Percentiles rank a stretch among this genome's conserved stretches.
Conservation (phyloP, 2,888 invertebrate genomes). For the Agelastica alni region DNA sequence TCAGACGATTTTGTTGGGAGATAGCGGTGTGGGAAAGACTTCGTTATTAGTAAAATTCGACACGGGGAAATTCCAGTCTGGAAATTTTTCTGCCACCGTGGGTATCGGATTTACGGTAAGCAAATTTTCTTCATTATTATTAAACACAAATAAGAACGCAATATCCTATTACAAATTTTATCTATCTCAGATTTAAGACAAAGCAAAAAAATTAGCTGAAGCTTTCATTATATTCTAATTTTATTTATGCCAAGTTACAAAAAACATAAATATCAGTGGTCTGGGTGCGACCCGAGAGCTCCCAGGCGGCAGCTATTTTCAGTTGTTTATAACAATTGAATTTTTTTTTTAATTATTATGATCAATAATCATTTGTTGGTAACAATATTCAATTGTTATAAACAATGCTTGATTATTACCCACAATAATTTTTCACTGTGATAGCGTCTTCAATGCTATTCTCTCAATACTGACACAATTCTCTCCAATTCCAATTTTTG, state of each 20-base stretch:
- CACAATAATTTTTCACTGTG: no score
- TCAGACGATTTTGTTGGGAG: constrained; percentile 91
- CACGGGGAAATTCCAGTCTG: constrained; percentile 87
- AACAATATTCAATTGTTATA: no score
- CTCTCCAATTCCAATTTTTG: no score
- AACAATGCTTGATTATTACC: no score
- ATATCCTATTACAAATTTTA: constrained; percentile 22
- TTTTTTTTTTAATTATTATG: no score
- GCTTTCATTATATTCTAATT: neutral
- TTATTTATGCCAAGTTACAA: neutral
- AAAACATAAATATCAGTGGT: no score
- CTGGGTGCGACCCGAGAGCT: no score
- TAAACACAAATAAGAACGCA: constrained; percentile 13
- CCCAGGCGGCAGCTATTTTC: no score
- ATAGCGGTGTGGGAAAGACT: constrained; percentile 93
- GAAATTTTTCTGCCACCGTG: constrained; percentile 92
- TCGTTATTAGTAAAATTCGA: constrained; percentile 92
- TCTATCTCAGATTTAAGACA: neutral
- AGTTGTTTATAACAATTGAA: no score
- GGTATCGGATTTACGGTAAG: constrained; percentile 95
- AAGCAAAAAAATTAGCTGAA: neutral
- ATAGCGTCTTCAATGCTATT: no score
- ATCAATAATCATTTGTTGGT: no score
- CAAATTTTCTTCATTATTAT: constrained; percentile 39
- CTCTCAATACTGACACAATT: no score